phyloP scores from a whole-genome alignment of 2,888 invertebrate genomes.

The Lasioglossum pauxillum region DNA sequence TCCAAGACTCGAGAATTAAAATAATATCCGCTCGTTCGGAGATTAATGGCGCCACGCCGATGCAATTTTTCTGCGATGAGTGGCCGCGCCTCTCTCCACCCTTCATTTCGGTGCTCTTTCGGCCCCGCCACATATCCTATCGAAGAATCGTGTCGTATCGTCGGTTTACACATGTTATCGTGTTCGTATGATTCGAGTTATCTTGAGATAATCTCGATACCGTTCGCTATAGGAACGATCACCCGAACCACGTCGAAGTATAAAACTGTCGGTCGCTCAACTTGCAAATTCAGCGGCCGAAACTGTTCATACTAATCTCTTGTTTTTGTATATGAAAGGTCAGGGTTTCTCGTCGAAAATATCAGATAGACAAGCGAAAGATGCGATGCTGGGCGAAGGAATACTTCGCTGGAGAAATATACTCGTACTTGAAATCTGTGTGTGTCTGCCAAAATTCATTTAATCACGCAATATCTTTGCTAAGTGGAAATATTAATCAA shows the following conservation, averaged over 20 bases:
- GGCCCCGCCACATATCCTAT: not conserved
- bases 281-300: not conserved
- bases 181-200: not conserved
- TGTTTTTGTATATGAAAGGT: not conserved
- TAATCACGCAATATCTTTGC: not conserved
- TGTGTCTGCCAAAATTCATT: not conserved
- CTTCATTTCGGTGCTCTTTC: conserved; percentile 13
- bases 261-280: not conserved
- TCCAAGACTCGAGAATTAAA: conserved; percentile 78
- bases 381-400: too few relatives aligned
- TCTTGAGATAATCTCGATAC: not conserved
- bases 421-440: not conserved
- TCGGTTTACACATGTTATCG: conserved; percentile 1
- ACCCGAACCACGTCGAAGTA: not conserved
- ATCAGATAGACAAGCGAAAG: not conserved
- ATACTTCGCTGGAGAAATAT: too few relatives aligned
- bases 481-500: not conserved
- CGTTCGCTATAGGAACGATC: not conserved
- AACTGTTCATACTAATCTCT: not conserved
- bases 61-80: conserved; percentile 76
- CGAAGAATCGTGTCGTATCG: conserved; percentile 1
- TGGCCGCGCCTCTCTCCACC: conserved; percentile 21
- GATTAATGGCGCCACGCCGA: conserved; percentile 80
- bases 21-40: conserved; percentile 81
- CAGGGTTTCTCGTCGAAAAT: not conserved